Evolutionary conservation across 2,797 vertebrate species (phyloP).

Genomic region (Arrhamphus sclerolepis): DNA sequence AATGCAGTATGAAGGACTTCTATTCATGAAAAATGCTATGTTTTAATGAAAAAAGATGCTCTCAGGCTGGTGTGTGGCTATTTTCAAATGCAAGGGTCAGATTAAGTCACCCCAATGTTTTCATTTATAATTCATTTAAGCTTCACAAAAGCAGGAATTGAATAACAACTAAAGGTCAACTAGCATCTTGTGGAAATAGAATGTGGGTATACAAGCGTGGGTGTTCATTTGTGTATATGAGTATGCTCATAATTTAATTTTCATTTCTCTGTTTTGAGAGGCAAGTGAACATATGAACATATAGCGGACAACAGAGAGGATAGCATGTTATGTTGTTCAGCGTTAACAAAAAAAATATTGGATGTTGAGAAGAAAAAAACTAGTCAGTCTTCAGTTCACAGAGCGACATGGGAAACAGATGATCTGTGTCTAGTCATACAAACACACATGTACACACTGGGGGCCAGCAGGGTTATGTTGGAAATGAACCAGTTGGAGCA

Average conservation of each 20-base stretch:
- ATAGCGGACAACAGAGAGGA: too few species aligned
- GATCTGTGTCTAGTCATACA: conserved; percentile 9
- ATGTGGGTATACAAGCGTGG: neutral
- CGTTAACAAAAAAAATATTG: too few species aligned
- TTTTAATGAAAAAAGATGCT: conserved; percentile 1
- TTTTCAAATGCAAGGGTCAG: conserved; percentile 24
- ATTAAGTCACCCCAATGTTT: conserved; percentile 14
- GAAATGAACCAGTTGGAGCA: conserved; percentile 58
- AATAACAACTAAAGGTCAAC: conserved; percentile 30
- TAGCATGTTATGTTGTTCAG: too few species aligned
- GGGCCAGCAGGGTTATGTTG: conserved; percentile 30
- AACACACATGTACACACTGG: conserved; percentile 12
- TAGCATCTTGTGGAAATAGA: conserved; percentile 20
- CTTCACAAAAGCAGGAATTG: conserved; percentile 44
- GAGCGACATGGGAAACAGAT: conserved; percentile 10
- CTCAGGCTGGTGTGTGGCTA: neutral
- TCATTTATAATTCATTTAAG: conserved; percentile 38
- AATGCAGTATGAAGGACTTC: neutral
- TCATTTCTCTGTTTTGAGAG: too few species aligned
- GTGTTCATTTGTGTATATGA: too few species aligned
- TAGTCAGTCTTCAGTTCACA: neutral
- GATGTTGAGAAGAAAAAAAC: too few species aligned
- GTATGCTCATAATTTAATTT: too few species aligned
- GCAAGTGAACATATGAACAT: too few species aligned
- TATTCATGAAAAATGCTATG: neutral